Evolutionary conservation across 2,797 vertebrate genomes (phyloP), one percentile per base, ranked within the genome.

Genomic region (Acanthopagrus latus): DNA sequence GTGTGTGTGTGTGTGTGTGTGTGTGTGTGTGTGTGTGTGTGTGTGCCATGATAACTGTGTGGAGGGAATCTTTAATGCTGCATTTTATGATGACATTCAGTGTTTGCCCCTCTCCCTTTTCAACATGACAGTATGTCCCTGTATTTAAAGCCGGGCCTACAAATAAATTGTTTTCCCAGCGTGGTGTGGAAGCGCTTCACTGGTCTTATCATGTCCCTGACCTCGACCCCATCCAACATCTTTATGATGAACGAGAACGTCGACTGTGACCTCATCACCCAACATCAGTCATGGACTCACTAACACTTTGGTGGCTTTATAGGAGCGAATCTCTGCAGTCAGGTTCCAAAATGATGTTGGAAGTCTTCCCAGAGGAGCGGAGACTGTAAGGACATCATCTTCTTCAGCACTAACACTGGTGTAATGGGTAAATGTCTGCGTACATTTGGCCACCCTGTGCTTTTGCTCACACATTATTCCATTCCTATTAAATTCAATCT

Each of bases 251-350:
- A 44, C 38, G 52, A 33, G 20, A 44, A 29, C 8, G 0, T 23
- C 7, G 29, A 50, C 41, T n/a, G n/a, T 12, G 9, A 18, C 25
- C 9, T 56, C 33, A 56, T 27, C 11, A 18, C 7, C 44, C 14
- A 21, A 16, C 18, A 64, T 7, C 48, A 60, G 38, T 13, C 20
- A 1, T 12, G 1, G n/a, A n/a, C 55, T 1, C 46, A 44, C 20
- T 64, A 13, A 10, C 33, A 14, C 41, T 41, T 16, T 43, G 44
- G 33, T 56, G 18, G 41, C 33, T 66, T 7, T 55, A 29, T 33
- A n/a, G 59, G 23, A 57, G 16, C 56, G 60, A 54, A 60, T 71
- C 25, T 23, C 33, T 44, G 67, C 12, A 55, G 21, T 4, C 38
- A 4, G 0, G 25, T 4, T 71, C 14, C 43, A 55, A 44, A 58